Percentiles rank a stretch among this genome's conserved stretches.
Conservation (phyloP, 2,888 invertebrate species). For the Leucania comma region DNA sequence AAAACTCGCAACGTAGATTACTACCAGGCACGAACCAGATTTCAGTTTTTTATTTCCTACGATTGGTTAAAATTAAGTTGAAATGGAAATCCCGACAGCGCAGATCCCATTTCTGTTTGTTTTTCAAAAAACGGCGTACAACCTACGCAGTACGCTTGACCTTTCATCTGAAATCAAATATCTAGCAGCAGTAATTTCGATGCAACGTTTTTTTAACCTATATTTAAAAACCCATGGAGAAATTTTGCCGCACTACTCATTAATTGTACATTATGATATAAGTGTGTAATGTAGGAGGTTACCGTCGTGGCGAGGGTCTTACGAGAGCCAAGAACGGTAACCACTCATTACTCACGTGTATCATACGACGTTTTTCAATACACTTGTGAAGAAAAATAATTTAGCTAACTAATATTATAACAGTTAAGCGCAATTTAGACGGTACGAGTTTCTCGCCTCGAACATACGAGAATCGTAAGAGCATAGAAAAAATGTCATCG, state of each 20-base stretch:
- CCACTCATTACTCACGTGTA: no score
- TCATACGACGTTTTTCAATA: no score
- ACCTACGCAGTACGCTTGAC: neutral
- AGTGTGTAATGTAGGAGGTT: no score
- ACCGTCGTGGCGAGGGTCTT: no score
- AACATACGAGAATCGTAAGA: no score
- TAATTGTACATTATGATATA: no score
- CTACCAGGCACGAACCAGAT: neutral
- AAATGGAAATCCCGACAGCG: slow-evolving; percentile 17
- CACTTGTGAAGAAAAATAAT: no score
- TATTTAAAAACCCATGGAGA: neutral
- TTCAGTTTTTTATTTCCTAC: neutral
- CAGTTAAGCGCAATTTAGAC: no score
- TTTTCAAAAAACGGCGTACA: neutral
- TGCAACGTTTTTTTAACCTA: neutral
- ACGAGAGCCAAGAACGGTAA: no score
- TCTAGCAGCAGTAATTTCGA: neutral
- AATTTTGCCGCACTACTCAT: neutral
- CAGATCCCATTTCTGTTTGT: slow-evolving; percentile 1
- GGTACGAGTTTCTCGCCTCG: no score
- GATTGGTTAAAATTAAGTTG: slow-evolving; percentile 5
- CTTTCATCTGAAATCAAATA: slow-evolving; percentile 1
- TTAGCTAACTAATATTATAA: no score
- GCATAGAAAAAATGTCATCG: no score
- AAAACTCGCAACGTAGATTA: neutral